Conservation (phyloP, 2,797 vertebrate genomes). For the Malurus leucopterus region DNA sequence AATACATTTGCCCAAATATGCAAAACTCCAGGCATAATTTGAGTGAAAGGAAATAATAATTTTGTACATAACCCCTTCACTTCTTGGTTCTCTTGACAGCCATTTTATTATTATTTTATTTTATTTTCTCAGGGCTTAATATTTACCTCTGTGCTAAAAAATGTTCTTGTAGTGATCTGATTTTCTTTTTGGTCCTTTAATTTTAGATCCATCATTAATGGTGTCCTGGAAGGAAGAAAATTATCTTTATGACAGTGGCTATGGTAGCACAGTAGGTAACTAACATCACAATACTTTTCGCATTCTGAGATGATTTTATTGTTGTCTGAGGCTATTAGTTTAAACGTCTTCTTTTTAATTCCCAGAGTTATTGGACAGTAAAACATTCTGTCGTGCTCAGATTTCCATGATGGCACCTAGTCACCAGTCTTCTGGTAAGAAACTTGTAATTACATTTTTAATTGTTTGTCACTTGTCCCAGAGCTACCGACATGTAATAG, state of each 20-base stretch:
- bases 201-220: constrained; percentile 70
- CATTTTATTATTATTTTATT: background rate
- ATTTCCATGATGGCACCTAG: constrained; percentile 67
- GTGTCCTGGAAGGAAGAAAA: constrained; percentile 78
- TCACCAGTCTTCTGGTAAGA: constrained; percentile 74
- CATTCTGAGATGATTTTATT: background rate
- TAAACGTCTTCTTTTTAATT: constrained; percentile 11
- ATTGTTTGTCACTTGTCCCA: background rate
- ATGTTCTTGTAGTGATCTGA: background rate
- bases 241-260: constrained; percentile 74
- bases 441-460: constrained; percentile 5
- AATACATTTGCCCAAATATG: background rate
- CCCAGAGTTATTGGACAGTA: constrained; percentile 76
- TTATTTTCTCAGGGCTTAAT: background rate
- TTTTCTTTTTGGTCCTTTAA: constrained; percentile 2
- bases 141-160: background rate
- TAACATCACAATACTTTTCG: constrained; percentile 36
- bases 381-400: constrained; percentile 75
- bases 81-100: background rate
- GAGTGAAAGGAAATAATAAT: background rate
- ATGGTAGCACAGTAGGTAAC: constrained; percentile 81
- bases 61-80: background rate
- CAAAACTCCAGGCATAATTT: background rate
- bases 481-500: background rate
- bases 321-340: background rate